A percentile compares a stretch with the other conserved stretches of the same genome.
phyloP scores from a whole-genome alignment of 2,113 vertebrate genomes.

The Aldabrachelys gigantea region DNA sequence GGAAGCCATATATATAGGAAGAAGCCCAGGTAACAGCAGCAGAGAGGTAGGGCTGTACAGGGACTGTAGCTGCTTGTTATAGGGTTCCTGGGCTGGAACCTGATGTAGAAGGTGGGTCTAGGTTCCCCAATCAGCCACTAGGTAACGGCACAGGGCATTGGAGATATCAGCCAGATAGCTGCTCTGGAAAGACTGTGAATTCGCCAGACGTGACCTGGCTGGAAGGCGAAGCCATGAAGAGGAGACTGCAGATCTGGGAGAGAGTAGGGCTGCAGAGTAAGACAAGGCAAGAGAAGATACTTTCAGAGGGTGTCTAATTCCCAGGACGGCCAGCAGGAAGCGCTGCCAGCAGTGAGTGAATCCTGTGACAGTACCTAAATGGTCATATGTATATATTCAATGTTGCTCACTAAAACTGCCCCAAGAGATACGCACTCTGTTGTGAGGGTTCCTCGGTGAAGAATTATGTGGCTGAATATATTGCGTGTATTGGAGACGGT shows the following conservation, averaged over 20 bases:
- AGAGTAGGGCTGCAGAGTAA: background rate
- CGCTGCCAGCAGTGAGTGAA: background rate
- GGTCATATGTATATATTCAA: background rate
- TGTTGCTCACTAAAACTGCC: background rate
- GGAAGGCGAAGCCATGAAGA: background rate
- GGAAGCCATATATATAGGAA: background rate
- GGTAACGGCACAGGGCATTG: background rate
- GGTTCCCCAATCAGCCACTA: background rate
- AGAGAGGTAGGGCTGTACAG: background rate
- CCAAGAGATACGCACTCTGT: background rate
- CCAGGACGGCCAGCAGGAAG: background rate
- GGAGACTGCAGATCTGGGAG: background rate
- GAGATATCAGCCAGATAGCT: background rate
- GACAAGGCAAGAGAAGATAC: background rate
- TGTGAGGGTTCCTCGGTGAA: background rate
- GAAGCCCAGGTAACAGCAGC: too few species aligned
- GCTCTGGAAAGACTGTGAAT: background rate
- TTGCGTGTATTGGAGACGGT: background rate
- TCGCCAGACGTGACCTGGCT: background rate
- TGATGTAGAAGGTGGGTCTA: background rate
- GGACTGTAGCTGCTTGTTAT: background rate
- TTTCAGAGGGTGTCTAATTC: background rate
- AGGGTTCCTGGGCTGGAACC: background rate
- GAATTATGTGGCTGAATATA: background rate
- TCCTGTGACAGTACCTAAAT: background rate